A percentile compares a stretch with the other conserved stretches of the same genome.
These are phyloP conservation scores for Felis chaus DNA, from an alignment of 2,113 vertebrate genomes.

Conservation along the genomic window DNA sequence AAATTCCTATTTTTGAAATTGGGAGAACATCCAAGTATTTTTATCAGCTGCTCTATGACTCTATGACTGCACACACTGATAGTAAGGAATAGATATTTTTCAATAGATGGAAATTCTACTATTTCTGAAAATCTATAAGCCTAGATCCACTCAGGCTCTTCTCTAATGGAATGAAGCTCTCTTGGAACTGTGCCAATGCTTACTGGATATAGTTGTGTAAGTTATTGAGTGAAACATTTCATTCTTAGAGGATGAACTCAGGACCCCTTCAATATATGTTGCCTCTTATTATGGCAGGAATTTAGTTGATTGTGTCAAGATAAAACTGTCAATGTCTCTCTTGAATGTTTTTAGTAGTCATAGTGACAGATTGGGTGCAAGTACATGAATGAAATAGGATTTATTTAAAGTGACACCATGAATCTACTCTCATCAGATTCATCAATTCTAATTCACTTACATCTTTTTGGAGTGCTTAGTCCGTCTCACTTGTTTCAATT, in stretches of 20 bases:
- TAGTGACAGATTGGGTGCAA: constrained; percentile 46
- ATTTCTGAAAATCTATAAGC: constrained; percentile 53
- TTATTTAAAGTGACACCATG: constrained; percentile 77
- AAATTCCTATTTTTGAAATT: not conserved
- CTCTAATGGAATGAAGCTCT: constrained; percentile 29
- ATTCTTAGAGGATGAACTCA: constrained; percentile 14
- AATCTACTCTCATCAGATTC: constrained; percentile 72
- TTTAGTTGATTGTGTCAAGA: constrained; percentile 52
- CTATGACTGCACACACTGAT: not conserved
- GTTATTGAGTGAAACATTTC: constrained; percentile 21
- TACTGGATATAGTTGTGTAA: not conserved
- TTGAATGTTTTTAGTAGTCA: constrained; percentile 55
- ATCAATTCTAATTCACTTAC: constrained; percentile 81
- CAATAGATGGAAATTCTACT: not conserved
- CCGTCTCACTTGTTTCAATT: constrained; percentile 75
- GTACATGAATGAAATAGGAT: constrained; percentile 58
- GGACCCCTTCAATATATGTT: constrained; percentile 54
- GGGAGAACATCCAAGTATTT: not conserved
- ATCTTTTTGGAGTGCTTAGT: constrained; percentile 65
- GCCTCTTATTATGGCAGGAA: not conserved
- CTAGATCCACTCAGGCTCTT: not conserved
- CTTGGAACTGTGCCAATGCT: constrained; percentile 3
- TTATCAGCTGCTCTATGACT: not conserved
- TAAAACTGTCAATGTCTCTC: constrained; percentile 35
- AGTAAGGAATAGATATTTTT: not conserved